A percentile compares a stretch with the other conserved stretches of the same genome.
Evolutionary conservation across 2,797 vertebrate genomes (phyloP).

Genomic region (Ciconia nigra): DNA sequence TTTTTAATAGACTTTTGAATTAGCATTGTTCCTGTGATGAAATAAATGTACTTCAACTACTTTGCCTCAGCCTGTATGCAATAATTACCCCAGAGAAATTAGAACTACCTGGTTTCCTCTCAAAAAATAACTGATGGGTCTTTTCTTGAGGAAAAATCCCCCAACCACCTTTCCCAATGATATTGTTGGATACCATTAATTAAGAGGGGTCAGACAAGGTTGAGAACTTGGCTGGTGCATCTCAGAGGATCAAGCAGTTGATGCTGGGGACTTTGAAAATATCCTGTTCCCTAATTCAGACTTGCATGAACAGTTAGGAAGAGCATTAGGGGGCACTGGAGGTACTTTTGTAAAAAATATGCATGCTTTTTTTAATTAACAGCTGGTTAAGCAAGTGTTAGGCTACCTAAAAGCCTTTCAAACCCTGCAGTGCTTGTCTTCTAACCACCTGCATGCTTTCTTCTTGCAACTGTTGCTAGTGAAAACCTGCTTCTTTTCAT

Average conservation of each 20-base stretch:
- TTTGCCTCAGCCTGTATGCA: neutral
- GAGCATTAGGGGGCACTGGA: constrained; percentile 24
- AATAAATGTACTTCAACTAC: neutral
- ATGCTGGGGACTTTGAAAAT: neutral
- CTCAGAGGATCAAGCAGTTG: neutral
- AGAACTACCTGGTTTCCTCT: neutral
- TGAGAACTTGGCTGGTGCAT: neutral
- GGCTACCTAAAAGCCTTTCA: neutral
- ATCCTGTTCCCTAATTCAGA: neutral
- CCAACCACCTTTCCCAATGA: neutral
- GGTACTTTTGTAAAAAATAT: neutral
- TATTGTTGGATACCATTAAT: neutral
- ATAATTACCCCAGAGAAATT: constrained; percentile 24
- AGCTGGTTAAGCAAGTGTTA: neutral
- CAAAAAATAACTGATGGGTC: neutral
- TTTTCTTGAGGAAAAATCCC: neutral
- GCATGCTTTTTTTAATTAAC: neutral
- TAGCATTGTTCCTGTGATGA: neutral
- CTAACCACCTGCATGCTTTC: neutral
- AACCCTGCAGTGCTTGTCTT: neutral
- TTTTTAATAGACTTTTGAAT: constrained; percentile 20
- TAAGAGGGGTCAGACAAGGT: neutral
- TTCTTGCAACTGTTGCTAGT: neutral
- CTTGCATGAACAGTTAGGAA: neutral
- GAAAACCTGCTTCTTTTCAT: neutral